A percentile compares a stretch with the other conserved stretches of the same genome.
Evolutionary conservation across 35 echinoderm and acorn worm genomes (phyloP).

Genomic region (Apostichopus californicus): DNA sequence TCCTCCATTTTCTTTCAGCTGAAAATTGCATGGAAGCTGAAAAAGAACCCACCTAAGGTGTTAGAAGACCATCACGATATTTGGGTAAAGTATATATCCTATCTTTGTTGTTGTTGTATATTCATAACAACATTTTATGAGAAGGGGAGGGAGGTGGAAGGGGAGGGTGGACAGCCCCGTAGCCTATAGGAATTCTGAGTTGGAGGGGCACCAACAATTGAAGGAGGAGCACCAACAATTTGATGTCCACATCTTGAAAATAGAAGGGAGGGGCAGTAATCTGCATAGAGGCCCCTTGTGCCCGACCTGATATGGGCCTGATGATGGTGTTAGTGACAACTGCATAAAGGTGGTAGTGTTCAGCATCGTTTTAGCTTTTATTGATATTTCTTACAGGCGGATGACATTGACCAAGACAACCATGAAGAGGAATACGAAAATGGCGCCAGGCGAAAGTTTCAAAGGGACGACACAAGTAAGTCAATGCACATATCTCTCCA

Average conservation of each 20-base stretch:
- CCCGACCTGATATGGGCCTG: too few relatives aligned
- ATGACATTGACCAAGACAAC: neutral
- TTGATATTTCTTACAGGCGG: neutral
- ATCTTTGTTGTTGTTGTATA: neutral
- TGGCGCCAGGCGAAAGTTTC: neutral
- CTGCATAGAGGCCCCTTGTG: too few relatives aligned
- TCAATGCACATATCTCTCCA: neutral
- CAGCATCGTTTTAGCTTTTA: too few relatives aligned
- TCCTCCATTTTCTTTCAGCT: neutral
- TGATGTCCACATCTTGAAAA: too few relatives aligned
- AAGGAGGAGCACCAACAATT: too few relatives aligned
- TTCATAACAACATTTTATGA: too few relatives aligned
- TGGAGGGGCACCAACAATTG: too few relatives aligned
- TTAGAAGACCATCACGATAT: constrained; percentile 40
- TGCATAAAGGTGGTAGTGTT: too few relatives aligned
- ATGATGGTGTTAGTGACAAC: too few relatives aligned
- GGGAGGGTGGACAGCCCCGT: too few relatives aligned
- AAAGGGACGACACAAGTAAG: constrained; percentile 23
- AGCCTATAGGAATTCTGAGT: neutral
- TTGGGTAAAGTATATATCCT: constrained; percentile 19
- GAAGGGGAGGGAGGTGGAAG: too few relatives aligned
- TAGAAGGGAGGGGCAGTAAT: too few relatives aligned
- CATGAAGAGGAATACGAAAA: neutral
- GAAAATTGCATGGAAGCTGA: constrained; percentile 33
- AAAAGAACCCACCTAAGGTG: constrained; percentile 45